These are phyloP conservation scores for Falcaria lacertinaria DNA, from an alignment of 2,888 invertebrate genomes.

Conservation along the genomic window DNA sequence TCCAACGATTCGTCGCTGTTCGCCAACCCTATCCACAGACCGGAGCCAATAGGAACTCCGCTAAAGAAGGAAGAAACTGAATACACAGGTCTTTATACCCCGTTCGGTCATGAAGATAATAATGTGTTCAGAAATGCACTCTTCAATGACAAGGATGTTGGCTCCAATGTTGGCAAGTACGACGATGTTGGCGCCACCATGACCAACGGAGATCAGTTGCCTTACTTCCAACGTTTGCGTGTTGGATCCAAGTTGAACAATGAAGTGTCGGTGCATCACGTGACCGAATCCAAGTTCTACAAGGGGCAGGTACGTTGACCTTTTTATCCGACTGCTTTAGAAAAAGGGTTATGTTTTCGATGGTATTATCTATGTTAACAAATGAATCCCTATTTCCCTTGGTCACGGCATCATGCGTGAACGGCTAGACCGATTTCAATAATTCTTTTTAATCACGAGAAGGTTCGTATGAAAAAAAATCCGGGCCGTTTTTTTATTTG, in stretches of 20 bases:
- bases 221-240: slow-evolving; percentile 64
- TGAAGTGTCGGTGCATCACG: slow-evolving; percentile 70
- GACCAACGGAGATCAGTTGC: slow-evolving; percentile 59
- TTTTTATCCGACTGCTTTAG: not conserved
- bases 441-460: too few relatives aligned
- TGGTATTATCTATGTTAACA: too few relatives aligned
- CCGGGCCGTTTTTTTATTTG: too few relatives aligned
- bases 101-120: slow-evolving; percentile 63
- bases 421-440: too few relatives aligned
- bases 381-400: too few relatives aligned
- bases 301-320: slow-evolving; percentile 53
- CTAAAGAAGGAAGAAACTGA: slow-evolving; percentile 24
- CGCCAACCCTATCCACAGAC: slow-evolving; percentile 46
- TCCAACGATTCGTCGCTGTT: slow-evolving; percentile 50
- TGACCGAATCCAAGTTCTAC: slow-evolving; percentile 69
- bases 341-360: too few relatives aligned
- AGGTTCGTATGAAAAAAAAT: too few relatives aligned
- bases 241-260: slow-evolving; percentile 67
- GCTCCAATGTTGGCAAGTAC: slow-evolving; percentile 16
- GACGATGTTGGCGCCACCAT: slow-evolving; percentile 31
- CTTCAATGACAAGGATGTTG: slow-evolving; percentile 52
- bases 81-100: slow-evolving; percentile 48
- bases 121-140: slow-evolving; percentile 64
- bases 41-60: slow-evolving; percentile 55
- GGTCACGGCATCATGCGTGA: too few relatives aligned